phyloP scores from a whole-genome alignment of 2,113 vertebrate genomes.

The Bos indicus region DNA sequence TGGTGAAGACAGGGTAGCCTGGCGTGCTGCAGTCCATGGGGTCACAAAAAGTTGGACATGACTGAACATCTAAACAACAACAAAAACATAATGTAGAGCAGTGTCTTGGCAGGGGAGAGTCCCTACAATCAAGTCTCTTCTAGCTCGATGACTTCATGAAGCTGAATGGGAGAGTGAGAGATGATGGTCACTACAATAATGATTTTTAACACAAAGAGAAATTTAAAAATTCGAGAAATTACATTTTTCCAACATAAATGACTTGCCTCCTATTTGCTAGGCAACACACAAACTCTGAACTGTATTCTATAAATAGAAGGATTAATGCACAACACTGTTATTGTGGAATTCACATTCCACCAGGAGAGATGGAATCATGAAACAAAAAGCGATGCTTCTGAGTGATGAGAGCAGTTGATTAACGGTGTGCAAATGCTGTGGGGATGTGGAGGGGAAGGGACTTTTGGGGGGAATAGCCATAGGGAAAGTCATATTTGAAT shows the following conservation, averaged over 20 bases:
- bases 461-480: not conserved
- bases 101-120: not conserved
- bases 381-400: not conserved
- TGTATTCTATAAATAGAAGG: not conserved
- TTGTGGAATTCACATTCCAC: not conserved
- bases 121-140: not conserved
- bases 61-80: not conserved
- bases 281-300: not conserved
- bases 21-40: not conserved
- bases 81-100: accelerated
- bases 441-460: not conserved
- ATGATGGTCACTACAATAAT: not conserved
- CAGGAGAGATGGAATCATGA: not conserved
- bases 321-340: not conserved
- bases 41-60: not conserved
- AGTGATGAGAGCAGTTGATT: not conserved
- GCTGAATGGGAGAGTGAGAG: not conserved
- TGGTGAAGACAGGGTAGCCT: not conserved
- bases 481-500: not conserved
- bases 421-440: not conserved
- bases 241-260: not conserved
- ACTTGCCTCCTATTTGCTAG: not conserved
- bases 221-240: not conserved
- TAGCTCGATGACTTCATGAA: not conserved
- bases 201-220: not conserved